Percentiles rank a stretch among this genome's conserved stretches.
Conservation (phyloP, 2,797 vertebrate species). For the Aplochiton taeniatus region DNA sequence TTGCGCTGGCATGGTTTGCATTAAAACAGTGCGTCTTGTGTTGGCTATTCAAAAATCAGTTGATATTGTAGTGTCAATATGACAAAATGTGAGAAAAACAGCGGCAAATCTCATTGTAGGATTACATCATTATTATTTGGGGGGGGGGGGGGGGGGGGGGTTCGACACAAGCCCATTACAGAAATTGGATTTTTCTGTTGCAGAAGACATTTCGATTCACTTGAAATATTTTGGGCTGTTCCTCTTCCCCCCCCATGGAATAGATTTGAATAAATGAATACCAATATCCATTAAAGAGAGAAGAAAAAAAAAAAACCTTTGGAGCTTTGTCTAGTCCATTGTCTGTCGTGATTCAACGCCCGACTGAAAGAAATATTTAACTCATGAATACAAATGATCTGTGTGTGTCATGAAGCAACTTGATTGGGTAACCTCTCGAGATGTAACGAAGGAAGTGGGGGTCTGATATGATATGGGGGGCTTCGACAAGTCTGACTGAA, state of each 20-base stretch:
- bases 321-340: slow-evolving; percentile 44
- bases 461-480: slow-evolving; percentile 18
- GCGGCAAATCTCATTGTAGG: slow-evolving; percentile 36
- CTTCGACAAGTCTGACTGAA: slow-evolving; percentile 43
- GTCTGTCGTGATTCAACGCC: slow-evolving; percentile 52
- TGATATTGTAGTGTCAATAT: background rate
- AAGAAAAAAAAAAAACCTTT: slow-evolving; percentile 51
- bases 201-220: slow-evolving; percentile 64
- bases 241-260: slow-evolving; percentile 45
- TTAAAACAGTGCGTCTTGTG: too few species aligned
- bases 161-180: slow-evolving; percentile 33
- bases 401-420: slow-evolving; percentile 39
- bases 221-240: slow-evolving; percentile 61
- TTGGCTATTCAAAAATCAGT: background rate
- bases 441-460: slow-evolving; percentile 18
- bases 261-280: slow-evolving; percentile 74
- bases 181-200: slow-evolving; percentile 47
- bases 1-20: background rate
- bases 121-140: slow-evolving; percentile 40
- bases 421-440: slow-evolving; percentile 62
- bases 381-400: slow-evolving; percentile 69
- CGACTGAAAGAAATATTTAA: slow-evolving; percentile 64
- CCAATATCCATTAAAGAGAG: slow-evolving; percentile 55
- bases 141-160: too few species aligned
- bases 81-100: slow-evolving; percentile 21